Conservation (phyloP, 2,888 invertebrate species). For the Xylophagus ater region DNA sequence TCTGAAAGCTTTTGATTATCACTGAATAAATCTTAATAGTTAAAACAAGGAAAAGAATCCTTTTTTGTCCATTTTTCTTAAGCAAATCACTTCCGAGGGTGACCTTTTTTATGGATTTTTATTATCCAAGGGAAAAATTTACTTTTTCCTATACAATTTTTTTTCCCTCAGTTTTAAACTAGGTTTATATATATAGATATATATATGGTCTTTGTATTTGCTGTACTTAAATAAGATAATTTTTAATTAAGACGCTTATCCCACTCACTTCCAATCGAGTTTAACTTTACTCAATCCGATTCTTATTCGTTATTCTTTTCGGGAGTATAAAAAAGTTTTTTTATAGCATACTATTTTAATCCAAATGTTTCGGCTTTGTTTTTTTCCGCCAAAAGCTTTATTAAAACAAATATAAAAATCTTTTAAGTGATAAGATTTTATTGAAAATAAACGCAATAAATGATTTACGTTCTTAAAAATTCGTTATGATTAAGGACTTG, state of each 20-base stretch:
- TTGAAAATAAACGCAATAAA: too few species aligned
- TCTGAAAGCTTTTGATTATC: conserved; percentile 24
- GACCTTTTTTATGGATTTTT: conserved; percentile 16
- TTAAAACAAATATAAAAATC: too few species aligned
- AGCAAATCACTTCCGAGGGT: conserved; percentile 17
- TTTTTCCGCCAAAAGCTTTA: too few species aligned
- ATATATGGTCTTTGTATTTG: conserved; percentile 4
- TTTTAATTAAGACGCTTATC: conserved; percentile 18
- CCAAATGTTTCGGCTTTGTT: too few species aligned
- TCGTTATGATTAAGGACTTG: too few species aligned
- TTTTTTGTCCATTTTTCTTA: conserved; percentile 17
- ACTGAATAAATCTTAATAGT: conserved; percentile 24
- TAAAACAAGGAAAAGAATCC: conserved; percentile 21
- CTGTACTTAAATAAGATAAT: conserved; percentile 14
- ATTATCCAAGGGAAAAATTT: conserved; percentile 8
- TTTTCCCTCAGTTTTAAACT: background rate
- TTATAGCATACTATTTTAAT: too few species aligned
- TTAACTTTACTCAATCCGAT: too few species aligned
- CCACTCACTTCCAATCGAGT: too few species aligned
- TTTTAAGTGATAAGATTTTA: too few species aligned
- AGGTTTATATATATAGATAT: conserved; percentile 2
- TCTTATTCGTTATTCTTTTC: too few species aligned
- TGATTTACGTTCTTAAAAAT: too few species aligned
- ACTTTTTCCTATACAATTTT: background rate
- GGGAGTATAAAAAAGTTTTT: too few species aligned